Base-by-base conservation (phyloP, 2,888 invertebrate species). In the Noctua janthe region DNA sequence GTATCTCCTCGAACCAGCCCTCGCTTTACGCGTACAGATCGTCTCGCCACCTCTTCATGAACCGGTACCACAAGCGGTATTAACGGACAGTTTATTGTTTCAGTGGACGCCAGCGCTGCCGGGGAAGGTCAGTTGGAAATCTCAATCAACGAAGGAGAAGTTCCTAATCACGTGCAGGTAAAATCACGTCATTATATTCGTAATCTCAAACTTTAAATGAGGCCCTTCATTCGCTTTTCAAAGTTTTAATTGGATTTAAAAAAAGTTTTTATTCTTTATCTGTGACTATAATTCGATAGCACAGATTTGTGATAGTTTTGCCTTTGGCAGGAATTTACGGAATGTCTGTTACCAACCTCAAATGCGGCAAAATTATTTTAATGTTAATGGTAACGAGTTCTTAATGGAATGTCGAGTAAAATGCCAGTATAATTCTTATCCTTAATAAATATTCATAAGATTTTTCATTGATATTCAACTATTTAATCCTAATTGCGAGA, bases 51-150 rank as follows among this genome's bases (percentile, higher is more conserved):
- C 39, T 2, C 3, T 39, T 39, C 4, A 2, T 39, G 39, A 4
- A 4, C 39, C 39, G 2, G 39, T 39, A 39, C 39, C 43, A 43
- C 8, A 62, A 35, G 35, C 17, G 35, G 29, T 35, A 64, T 64
- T 70, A 66, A 78, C 13, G 2, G 3, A 71, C 11, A 64, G 10
- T 47, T 78, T 17, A 11, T 70, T 71, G 35, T 97, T 97, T 89
- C 97, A 99, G 99, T 99, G 95, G 99, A 99, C 96, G 99, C 99
- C 73, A 99, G 99, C 93, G 99, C 99, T 93, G 99, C 99, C 75
- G 99, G 99, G 66, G 99, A 99, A 97, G 99, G 99, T 74, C 99
- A 99, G 97, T 97, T 99, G 92, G 99, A 99, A 97, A 99, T 99
- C 93, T 99, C 99, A 91, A 99, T 99, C 94, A 99, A 99, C 95